These are phyloP conservation scores for Rutilus rutilus DNA, from an alignment of 2,113 vertebrate species.

Conservation along the genomic window DNA sequence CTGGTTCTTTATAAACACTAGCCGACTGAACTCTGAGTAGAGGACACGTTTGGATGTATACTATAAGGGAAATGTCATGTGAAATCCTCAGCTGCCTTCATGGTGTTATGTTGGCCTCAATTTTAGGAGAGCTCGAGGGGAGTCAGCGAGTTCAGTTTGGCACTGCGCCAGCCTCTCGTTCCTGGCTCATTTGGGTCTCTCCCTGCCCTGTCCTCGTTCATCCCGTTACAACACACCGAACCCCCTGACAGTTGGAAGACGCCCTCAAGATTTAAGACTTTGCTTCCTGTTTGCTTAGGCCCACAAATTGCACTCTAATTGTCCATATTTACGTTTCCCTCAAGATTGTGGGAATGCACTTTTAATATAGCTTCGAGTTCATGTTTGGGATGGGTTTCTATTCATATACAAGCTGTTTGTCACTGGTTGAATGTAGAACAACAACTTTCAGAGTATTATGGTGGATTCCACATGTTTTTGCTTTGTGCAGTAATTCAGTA, in stretches of 20 bases:
- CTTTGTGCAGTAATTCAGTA: neutral
- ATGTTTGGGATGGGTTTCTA: neutral
- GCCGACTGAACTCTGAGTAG: neutral
- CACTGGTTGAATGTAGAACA: neutral
- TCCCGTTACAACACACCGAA: conserved; percentile 54
- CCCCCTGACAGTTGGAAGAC: conserved; percentile 46
- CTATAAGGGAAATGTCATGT: conserved; percentile 51
- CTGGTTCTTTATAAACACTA: neutral
- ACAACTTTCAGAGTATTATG: neutral
- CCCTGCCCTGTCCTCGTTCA: conserved; percentile 13
- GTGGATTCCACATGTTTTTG: neutral
- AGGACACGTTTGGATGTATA: neutral
- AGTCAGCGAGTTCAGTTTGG: conserved; percentile 75
- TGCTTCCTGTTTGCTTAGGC: conserved; percentile 24
- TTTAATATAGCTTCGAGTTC: neutral
- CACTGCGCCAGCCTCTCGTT: conserved; percentile 60
- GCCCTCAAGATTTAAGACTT: conserved; percentile 10
- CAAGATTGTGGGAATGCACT: neutral
- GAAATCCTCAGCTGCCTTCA: conserved; percentile 69
- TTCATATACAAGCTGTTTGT: neutral
- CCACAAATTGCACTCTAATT: conserved; percentile 27
- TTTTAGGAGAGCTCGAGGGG: conserved; percentile 58
- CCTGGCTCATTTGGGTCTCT: neutral
- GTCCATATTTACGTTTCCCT: neutral
- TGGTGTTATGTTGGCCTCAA: conserved; percentile 64